Evolutionary conservation across 35 echinoderm and acorn worm species (phyloP), one percentile per base, ranked within the genome.

Genomic region (Eucidaris tribuloides): DNA sequence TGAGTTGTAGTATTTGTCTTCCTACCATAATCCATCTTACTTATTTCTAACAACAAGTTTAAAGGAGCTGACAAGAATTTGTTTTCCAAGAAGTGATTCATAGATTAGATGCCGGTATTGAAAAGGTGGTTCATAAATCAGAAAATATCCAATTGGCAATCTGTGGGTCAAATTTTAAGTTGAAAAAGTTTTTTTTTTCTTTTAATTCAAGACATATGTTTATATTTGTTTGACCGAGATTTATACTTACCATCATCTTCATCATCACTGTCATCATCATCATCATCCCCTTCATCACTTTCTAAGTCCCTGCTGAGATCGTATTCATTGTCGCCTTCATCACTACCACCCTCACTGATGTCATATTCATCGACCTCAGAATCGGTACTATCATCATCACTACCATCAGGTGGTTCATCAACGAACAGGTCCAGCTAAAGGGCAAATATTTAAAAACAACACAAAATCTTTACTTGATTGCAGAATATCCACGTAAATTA

Each of bases 401-500:
- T 78, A 20, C 79, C 62, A 57, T 93, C 81, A 24, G 60, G n/a
- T 2, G 83, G 83, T n/a, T 72, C 82, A 86, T 91, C 84, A 5
- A 82, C 79, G 66, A 87, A 87, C 62, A 92, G 39, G 54, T 92
- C 76, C 25, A 82, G 42, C 90, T 92, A 22, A 20, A 81, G 13
- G 9, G 19, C 25, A 74, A 24, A 24, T 34, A 3, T 31, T 25
- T 36, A 3, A 23, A 80, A 80, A 22, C 3, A 80, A 2, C 17
- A 80, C n/a, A n/a, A n/a, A n/a, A n/a, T n/a, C n/a, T n/a, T n/a
- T n/a, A n/a, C n/a, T n/a, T n/a, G n/a, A n/a, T n/a, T n/a, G n/a
- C n/a, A n/a, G n/a, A n/a, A n/a, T n/a, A n/a, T n/a, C n/a, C n/a
- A n/a, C n/a, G n/a, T n/a, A n/a, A n/a, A n/a, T n/a, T n/a, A n/a